Percentiles rank a stretch among this genome's conserved stretches.
Conservation (phyloP, 2,797 vertebrate genomes). For the Xiphophorus birchmanni region DNA sequence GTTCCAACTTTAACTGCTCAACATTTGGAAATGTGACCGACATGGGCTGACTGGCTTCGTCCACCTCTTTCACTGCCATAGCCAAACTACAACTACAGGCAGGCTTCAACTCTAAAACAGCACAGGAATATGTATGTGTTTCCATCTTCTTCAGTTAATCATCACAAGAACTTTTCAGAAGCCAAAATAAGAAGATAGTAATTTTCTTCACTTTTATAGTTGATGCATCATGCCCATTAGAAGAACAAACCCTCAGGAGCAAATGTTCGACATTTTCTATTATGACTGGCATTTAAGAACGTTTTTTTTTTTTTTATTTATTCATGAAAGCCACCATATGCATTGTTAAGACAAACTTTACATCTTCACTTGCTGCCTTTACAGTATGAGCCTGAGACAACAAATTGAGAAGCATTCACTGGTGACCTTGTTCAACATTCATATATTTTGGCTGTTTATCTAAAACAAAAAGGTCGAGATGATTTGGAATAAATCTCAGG, state of each 20-base stretch:
- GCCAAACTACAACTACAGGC: too few relatives aligned
- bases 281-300: slow-evolving; percentile 14
- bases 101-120: slow-evolving; percentile 3
- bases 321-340: not conserved
- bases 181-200: not conserved
- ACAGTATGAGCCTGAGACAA: too few relatives aligned
- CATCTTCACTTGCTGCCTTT: not conserved
- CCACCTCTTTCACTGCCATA: too few relatives aligned
- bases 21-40: too few relatives aligned
- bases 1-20: too few relatives aligned
- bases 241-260: not conserved
- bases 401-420: not conserved
- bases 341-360: slow-evolving; percentile 1
- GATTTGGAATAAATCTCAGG: slow-evolving; percentile 1
- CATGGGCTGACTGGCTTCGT: too few relatives aligned
- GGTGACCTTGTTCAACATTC: not conserved
- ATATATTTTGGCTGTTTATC: not conserved
- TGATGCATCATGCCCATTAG: slow-evolving; percentile 16
- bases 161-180: slow-evolving; percentile 9
- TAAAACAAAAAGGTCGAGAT: slow-evolving; percentile 3
- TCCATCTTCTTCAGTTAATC: not conserved
- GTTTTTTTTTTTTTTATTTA: not conserved
- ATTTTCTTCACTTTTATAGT: slow-evolving; percentile 10
- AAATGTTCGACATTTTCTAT: not conserved
- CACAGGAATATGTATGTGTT: slow-evolving; percentile 23